Conservation (phyloP, 2,113 vertebrate species). For the Sapayoa aenigma region DNA sequence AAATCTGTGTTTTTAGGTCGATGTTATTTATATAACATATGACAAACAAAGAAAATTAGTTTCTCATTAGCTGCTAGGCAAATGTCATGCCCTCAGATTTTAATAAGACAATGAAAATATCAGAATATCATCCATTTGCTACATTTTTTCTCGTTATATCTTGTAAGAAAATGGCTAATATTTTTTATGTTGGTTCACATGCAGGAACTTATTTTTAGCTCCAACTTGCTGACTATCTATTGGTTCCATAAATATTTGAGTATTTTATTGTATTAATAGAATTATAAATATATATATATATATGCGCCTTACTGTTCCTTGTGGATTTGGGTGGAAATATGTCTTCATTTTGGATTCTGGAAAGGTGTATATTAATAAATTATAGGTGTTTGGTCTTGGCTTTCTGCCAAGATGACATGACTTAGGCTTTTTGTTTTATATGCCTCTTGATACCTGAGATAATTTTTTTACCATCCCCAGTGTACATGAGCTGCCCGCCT, state of each 20-base stretch:
- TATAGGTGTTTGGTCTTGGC: neutral
- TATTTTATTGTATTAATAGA: neutral
- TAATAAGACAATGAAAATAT: slow-evolving; percentile 18
- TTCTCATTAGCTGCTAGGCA: slow-evolving; percentile 25
- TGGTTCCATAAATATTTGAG: neutral
- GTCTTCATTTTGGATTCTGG: neutral
- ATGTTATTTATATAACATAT: neutral
- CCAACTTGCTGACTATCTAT: neutral
- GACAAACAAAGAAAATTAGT: slow-evolving; percentile 16
- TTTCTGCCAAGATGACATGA: neutral
- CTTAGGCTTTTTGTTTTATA: neutral
- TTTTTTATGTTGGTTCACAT: neutral
- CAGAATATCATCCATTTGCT: neutral
- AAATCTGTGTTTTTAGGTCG: neutral
- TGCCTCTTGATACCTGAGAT: neutral
- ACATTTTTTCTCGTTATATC: neutral
- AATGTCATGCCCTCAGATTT: slow-evolving; percentile 17
- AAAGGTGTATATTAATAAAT: neutral
- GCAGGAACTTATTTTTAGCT: neutral
- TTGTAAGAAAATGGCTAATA: neutral
- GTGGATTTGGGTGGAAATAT: neutral
- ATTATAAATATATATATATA: neutral
- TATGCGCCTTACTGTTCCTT: neutral
- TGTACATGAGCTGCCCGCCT: neutral
- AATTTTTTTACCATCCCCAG: neutral